These are phyloP conservation scores for Sussaba pulchella DNA, from an alignment of 2,888 invertebrate species.

Conservation along the genomic window DNA sequence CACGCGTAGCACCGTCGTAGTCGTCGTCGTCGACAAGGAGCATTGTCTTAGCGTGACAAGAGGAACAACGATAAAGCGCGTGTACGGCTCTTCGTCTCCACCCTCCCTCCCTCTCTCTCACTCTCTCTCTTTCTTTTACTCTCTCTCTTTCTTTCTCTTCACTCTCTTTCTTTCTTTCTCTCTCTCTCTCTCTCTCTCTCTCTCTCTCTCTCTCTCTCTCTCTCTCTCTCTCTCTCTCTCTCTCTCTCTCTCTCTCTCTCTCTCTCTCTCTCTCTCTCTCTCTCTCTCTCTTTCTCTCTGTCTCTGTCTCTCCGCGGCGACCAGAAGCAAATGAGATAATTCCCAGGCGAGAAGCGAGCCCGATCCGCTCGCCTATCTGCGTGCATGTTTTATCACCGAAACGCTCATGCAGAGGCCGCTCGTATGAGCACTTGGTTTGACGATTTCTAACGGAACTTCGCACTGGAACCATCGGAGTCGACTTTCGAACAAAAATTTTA, in stretches of 20 bases:
- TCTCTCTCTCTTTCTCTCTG: not conserved
- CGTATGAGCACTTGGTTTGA: constrained; percentile 7
- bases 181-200: not conserved
- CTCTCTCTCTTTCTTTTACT: no score
- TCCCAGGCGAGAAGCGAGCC: constrained; percentile 62
- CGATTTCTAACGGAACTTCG: constrained; percentile 56
- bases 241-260: no score
- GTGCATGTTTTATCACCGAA: not conserved
- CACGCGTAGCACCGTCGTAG: constrained; percentile 29
- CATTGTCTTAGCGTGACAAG: constrained; percentile 39
- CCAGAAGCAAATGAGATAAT: constrained; percentile 62
- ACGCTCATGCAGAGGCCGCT: constrained; percentile 19
- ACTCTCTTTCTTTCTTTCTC: no score
- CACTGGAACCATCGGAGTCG: constrained; percentile 19
- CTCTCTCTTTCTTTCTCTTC: no score
- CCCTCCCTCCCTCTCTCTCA: no score
- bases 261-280: not conserved
- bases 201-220: not conserved
- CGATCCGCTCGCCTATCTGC: constrained; percentile 75
- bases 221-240: not conserved
- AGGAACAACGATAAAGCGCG: constrained; percentile 50
- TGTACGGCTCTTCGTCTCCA: no score
- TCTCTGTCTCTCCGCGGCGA: not conserved
- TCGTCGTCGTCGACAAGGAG: constrained; percentile 35
- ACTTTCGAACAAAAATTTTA: constrained; percentile 41